A percentile compares a stretch with the other conserved stretches of the same genome.
phyloP scores from a whole-genome alignment of 37 sponge, comb jelly and placozoan genomes.

The Chondrosia reniformis region DNA sequence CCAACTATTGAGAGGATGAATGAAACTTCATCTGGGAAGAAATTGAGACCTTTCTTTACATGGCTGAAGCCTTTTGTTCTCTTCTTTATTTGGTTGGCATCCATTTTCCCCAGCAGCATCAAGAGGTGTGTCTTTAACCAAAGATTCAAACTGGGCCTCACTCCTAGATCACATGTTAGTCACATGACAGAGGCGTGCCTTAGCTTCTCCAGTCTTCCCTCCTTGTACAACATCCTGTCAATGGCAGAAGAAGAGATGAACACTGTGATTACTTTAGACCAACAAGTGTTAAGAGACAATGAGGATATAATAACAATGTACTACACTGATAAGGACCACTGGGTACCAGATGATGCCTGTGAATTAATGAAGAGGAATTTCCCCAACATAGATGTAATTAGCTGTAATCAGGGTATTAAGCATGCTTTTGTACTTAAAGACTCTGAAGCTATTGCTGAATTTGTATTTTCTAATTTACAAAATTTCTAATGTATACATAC shows the following conservation, averaged over 20 bases:
- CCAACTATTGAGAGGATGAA: conserved; percentile 74
- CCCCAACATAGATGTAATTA: conserved; percentile 41
- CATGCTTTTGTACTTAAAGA: conserved; percentile 63
- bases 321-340: conserved; percentile 61
- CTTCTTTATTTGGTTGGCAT: conserved; percentile 15
- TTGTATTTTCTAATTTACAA: conserved; percentile 32
- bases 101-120: neutral
- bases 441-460: conserved; percentile 58
- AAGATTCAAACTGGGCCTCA: neutral
- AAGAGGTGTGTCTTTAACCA: neutral
- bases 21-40: conserved; percentile 35
- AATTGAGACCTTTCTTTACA: conserved; percentile 26
- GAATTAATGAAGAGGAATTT: conserved; percentile 25
- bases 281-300: conserved; percentile 17
- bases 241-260: conserved; percentile 66
- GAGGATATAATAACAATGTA: conserved; percentile 58
- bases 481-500: neutral
- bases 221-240: conserved; percentile 44
- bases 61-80: conserved; percentile 22
- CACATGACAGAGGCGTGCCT: conserved; percentile 25
- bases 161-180: conserved; percentile 25
- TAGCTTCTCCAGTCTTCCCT: conserved; percentile 27
- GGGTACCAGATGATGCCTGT: conserved; percentile 34
- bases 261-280: conserved; percentile 30
- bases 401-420: conserved; percentile 32